Base-by-base conservation (phyloP, 2,113 vertebrate genomes). In the Chroicocephalus ridibundus region DNA sequence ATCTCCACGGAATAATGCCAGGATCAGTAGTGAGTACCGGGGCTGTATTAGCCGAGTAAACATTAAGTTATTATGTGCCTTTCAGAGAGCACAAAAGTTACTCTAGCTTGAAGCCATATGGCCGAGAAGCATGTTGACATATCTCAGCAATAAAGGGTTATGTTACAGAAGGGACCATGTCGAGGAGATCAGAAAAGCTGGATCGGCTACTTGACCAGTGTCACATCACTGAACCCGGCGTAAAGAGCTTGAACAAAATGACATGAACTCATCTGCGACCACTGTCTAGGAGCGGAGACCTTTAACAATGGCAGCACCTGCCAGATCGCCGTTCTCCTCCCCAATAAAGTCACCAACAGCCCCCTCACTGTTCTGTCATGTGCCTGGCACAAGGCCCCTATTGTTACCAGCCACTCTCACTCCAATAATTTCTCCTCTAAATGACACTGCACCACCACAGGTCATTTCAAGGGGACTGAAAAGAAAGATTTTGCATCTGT, bases 271-370 rank as follows among this genome's bases (percentile, higher is more conserved):
- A 96, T 98, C 98, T 97, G 96, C 47, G 80, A 95, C 97, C 97
- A 98, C 98, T 98, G 94, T 97, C 97, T 97, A 97, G 95, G 93
- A 98, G 97, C 96, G 52, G 86, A 91, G 98, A 96, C 98, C 96
- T 49, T 75, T 88, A 97, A 99, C 98, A 99, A 99, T 99, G 97
- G 98, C 97, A 98, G 98, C 99, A 99, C 99, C 99, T 99, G 99
- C 98, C 97, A 98, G 97, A 97, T 97, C 93, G 65, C 95, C 38
- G 42, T 83, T 80, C 93, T 98, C 94, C 97, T 97, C 97, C 98
- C 97, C 97, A 93, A 36, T 93, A 96, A 97, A 97, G 96, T 97
- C 91, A 97, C 90, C 61, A 96, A 97, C 97, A 97, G 96, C 94
- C 96, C 95, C 96, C 96, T 92, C 82, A 89, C 97, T 97, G 93